These are phyloP conservation scores for Sicus ferrugineus DNA, from an alignment of 2,888 invertebrate species.

Conservation along the genomic window DNA sequence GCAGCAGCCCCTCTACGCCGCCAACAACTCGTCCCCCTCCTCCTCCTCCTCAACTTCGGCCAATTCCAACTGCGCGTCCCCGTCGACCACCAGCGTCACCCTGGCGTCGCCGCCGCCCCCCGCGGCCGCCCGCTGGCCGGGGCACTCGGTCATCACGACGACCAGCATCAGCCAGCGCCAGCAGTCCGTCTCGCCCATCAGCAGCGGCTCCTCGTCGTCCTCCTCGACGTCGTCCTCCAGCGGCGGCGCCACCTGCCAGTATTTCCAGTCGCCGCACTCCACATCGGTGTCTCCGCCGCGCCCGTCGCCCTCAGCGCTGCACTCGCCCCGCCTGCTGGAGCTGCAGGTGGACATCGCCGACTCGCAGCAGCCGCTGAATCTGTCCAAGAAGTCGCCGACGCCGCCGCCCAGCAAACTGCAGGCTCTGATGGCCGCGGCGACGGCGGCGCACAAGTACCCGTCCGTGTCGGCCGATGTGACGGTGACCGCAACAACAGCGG, in stretches of 20 bases:
- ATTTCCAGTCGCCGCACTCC: constrained; percentile 65
- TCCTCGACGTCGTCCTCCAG: constrained; percentile 47
- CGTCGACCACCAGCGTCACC: constrained; percentile 57
- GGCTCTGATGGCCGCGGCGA: constrained; percentile 58
- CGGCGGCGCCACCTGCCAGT: constrained; percentile 57
- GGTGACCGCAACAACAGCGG: constrained; percentile 56
- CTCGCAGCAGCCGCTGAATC: constrained; percentile 83
- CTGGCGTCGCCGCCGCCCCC: constrained; percentile 59
- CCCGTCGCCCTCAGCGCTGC: constrained; percentile 61
- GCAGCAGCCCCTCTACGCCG: constrained; percentile 37
- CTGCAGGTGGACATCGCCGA: constrained; percentile 85
- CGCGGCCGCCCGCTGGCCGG: constrained; percentile 58
- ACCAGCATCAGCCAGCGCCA: constrained; percentile 66
- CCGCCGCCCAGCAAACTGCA: constrained; percentile 71
- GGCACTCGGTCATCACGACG: constrained; percentile 71
- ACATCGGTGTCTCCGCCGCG: constrained; percentile 64
- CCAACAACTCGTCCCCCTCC: constrained; percentile 35
- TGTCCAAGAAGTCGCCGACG: constrained; percentile 85
- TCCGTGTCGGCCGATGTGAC: constrained; percentile 62
- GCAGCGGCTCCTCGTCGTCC: constrained; percentile 57
- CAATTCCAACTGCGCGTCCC: constrained; percentile 58
- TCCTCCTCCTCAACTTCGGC: constrained; percentile 45
- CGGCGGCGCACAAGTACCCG: constrained; percentile 60
- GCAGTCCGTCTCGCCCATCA: constrained; percentile 62
- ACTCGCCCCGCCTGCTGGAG: constrained; percentile 70